Evolutionary conservation across 2,113 vertebrate species (phyloP).

Genomic region (Rhombomys opimus): DNA sequence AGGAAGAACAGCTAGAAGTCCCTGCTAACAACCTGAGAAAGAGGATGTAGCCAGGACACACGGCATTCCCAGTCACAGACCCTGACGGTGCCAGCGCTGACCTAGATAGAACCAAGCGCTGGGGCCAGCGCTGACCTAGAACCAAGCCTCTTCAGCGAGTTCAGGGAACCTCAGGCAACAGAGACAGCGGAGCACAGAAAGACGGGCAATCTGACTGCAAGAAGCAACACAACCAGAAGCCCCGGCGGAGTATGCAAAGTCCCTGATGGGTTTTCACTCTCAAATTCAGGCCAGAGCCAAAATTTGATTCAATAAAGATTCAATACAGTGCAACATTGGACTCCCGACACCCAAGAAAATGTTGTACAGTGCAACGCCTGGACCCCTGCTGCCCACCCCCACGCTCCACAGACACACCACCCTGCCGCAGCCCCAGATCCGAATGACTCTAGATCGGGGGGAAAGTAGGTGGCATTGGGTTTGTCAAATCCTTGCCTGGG

Average conservation of each 20-base stretch:
- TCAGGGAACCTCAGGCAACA: constrained; percentile 40
- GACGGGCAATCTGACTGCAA: background rate
- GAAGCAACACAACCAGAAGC: constrained; percentile 30
- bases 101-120: no score
- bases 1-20: background rate
- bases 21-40: constrained; percentile 37
- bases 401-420: constrained; percentile 64
- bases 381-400: constrained; percentile 79
- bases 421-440: background rate
- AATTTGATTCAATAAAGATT: no score
- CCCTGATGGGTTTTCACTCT: constrained; percentile 53
- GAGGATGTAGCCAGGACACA: background rate
- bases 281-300: constrained; percentile 71
- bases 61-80: background rate
- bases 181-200: background rate
- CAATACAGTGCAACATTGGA: constrained; percentile 74
- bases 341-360: constrained; percentile 73
- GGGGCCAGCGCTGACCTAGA: background rate
- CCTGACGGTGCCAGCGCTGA: background rate
- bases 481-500: background rate
- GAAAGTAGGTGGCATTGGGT: background rate
- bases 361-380: constrained; percentile 72
- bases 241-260: constrained; percentile 7
- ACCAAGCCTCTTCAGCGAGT: background rate
- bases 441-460: background rate